These are phyloP conservation scores for Prenolepis imparis DNA, from an alignment of 2,888 invertebrate species.

Conservation along the genomic window DNA sequence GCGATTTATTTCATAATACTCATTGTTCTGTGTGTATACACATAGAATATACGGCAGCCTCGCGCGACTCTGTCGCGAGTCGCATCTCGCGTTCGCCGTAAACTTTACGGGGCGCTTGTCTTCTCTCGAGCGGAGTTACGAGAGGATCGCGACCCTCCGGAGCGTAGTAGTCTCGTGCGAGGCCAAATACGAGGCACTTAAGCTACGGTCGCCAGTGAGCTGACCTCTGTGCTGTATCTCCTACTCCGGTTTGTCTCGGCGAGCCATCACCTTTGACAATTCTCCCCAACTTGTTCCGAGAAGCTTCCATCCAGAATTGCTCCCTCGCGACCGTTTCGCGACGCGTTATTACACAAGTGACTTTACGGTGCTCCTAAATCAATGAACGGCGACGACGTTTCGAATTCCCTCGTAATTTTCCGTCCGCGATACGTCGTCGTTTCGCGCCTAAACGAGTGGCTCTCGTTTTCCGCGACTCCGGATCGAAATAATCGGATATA, in stretches of 20 bases:
- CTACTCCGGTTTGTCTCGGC: conserved; percentile 69
- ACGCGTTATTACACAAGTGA: conserved; percentile 25
- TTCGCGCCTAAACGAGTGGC: background rate
- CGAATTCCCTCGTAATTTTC: conserved; percentile 6
- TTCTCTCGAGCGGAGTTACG: conserved; percentile 39
- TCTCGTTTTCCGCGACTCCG: background rate
- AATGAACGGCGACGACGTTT: conserved; percentile 23
- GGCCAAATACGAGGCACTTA: conserved; percentile 66
- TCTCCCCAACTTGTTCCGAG: conserved; percentile 68
- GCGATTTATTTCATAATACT: background rate
- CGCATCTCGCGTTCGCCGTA: conserved; percentile 36
- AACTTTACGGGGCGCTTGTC: conserved; percentile 3
- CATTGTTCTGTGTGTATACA: background rate
- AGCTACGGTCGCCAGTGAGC: conserved; percentile 37
- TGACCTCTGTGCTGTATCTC: conserved; percentile 65
- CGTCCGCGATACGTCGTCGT: background rate
- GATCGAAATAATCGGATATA: conserved; percentile 40
- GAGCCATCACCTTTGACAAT: conserved; percentile 72
- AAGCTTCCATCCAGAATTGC: conserved; percentile 58
- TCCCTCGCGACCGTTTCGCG: conserved; percentile 39
- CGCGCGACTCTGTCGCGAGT: conserved; percentile 26
- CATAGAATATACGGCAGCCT: background rate
- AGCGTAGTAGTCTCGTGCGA: conserved; percentile 39
- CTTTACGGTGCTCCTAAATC: conserved; percentile 54
- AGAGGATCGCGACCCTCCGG: conserved; percentile 58